Base-by-base conservation (phyloP, 1,140 invertebrate species). In the Capitella teleta region DNA sequence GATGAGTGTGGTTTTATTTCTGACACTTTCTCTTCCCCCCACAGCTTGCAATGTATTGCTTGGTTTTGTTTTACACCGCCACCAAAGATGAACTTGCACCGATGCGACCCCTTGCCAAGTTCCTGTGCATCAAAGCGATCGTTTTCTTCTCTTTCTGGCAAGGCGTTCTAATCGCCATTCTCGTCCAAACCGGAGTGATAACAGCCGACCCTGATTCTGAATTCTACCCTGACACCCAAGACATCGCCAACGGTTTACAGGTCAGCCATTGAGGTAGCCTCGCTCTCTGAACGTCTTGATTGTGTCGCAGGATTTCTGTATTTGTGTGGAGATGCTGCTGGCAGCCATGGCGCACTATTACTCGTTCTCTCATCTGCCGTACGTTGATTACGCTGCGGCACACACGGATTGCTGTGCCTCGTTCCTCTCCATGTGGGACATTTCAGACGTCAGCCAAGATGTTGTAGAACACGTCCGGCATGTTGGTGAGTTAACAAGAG, bases 91-190 rank as follows among this genome's bases (percentile, higher is more conserved):
- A 93, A 70, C 70, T 96, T 5, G 79, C 81, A 57, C 89, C 90
- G 16, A 91, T 96, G 82, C 85, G 85, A 62, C 91, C 92, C 5
- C 78, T 97, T 56, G 85, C 86, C 49, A 96, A 97, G 73, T 96
- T 96, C 74, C 74, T 96, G n/a, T 96, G 92, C 68, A 94, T 97
- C 52, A 97, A 97, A 78, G 86, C 88, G 61, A 92, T 97, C 47
- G 88, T 97, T 12, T 97, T 97, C 75, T 90, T 95, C 62, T 94
- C 91, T 47, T 97, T 97, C 74, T 95, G 94, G 90, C 94, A 81
- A 85, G 87, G 61, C 43, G 18, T 1, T 40, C 21, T 10, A 37
- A 38, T 5, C n/a, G 36, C 5, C 12, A 38, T 21, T 18, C 16
- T 25, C 43, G 23, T 8, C 6, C 16, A 51, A 21, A 36, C n/a